Percentiles rank a stretch among this genome's conserved stretches.
phyloP scores from a whole-genome alignment of 2,888 invertebrate species.

The Chouioia cunea region DNA sequence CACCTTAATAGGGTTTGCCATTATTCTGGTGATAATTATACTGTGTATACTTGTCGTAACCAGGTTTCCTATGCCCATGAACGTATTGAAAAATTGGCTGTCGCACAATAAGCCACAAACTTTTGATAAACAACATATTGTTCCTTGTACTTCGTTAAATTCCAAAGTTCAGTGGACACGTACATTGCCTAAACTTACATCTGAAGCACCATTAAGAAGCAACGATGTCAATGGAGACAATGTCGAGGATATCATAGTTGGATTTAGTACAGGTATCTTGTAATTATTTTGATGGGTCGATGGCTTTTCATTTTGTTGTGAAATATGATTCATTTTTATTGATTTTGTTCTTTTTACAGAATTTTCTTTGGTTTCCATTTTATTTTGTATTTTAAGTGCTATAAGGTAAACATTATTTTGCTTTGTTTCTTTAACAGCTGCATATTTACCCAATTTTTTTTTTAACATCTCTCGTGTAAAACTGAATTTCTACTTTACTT shows the following conservation, averaged over 20 bases:
- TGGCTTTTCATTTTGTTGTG: neutral
- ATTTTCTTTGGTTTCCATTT: conserved; percentile 41
- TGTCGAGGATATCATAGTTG: conserved; percentile 79
- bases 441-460: conserved; percentile 15
- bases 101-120: conserved; percentile 51
- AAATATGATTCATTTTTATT: conserved; percentile 41
- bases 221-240: conserved; percentile 81
- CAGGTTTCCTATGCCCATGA: conserved; percentile 76
- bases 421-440: conserved; percentile 21
- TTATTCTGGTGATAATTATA: conserved; percentile 74
- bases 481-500: neutral
- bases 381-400: conserved; percentile 33
- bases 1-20: conserved; percentile 73
- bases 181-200: conserved; percentile 77
- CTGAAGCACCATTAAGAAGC: conserved; percentile 80
- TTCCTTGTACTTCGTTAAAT: conserved; percentile 74
- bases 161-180: conserved; percentile 77
- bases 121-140: conserved; percentile 60
- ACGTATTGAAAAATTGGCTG: conserved; percentile 74
- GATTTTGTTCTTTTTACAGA: conserved; percentile 42
- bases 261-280: conserved; percentile 79
- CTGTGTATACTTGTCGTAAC: conserved; percentile 76
- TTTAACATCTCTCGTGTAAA: no score
- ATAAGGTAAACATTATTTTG: conserved; percentile 35
- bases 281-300: neutral